Evolutionary conservation across 1,140 invertebrate species (phyloP).

Genomic region (Zaprionus tsacasi): DNA sequence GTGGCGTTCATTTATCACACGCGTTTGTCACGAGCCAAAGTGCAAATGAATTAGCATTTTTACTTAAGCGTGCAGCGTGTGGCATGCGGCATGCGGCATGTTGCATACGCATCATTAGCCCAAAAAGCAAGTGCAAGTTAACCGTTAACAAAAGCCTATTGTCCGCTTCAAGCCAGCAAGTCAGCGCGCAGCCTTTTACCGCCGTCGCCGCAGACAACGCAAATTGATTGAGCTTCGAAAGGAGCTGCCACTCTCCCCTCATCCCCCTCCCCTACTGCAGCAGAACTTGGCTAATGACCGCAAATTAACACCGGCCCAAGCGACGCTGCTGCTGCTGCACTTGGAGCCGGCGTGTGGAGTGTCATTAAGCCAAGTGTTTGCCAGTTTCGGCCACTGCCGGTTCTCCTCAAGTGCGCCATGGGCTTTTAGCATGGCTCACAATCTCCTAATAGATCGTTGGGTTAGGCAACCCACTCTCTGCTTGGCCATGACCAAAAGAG

Average conservation of each 20-base stretch:
- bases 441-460: conserved; percentile 73
- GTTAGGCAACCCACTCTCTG: conserved; percentile 12
- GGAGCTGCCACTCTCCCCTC: background rate
- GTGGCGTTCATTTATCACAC: conserved; percentile 43
- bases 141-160: conserved; percentile 75
- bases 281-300: conserved; percentile 74
- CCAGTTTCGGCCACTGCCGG: conserved; percentile 26
- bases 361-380: conserved; percentile 76
- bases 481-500: background rate
- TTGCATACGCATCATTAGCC: conserved; percentile 71
- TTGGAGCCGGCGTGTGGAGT: conserved; percentile 50
- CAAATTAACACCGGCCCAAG: conserved; percentile 67
- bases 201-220: conserved; percentile 41
- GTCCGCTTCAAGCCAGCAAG: conserved; percentile 43
- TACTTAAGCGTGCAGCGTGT: conserved; percentile 20
- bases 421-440: conserved; percentile 67
- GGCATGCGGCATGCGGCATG: background rate
- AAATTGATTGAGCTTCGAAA: conserved; percentile 68
- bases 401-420: conserved; percentile 54
- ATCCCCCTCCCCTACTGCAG: background rate
- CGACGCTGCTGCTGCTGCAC: conserved; percentile 31
- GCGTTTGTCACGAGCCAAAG: conserved; percentile 52
- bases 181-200: conserved; percentile 49
- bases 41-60: conserved; percentile 80
- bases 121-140: conserved; percentile 74